Conservation (phyloP, 2,113 vertebrate species). For the Salvelinus namaycush region DNA sequence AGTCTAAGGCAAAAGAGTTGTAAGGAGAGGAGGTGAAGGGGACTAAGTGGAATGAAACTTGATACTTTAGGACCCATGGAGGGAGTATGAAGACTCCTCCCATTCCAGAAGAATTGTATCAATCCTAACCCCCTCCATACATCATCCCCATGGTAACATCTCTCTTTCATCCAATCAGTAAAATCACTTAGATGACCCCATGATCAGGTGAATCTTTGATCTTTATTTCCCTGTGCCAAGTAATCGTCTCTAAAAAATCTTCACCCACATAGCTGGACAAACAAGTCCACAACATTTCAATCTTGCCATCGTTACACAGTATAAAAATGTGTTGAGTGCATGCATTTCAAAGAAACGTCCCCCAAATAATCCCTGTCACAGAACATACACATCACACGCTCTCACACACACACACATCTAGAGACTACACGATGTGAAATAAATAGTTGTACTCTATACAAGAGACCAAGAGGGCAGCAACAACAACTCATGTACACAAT, state of each 20-base stretch:
- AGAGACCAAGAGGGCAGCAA: constrained; percentile 28
- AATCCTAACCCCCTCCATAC: background rate
- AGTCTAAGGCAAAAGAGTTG: constrained; percentile 30
- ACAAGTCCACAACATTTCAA: background rate
- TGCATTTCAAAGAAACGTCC: constrained; percentile 27
- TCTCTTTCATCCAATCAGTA: background rate
- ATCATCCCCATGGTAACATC: background rate
- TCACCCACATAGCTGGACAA: background rate
- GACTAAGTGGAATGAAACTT: background rate
- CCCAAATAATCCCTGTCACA: constrained; percentile 13
- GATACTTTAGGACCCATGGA: too few relatives aligned
- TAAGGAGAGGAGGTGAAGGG: constrained; percentile 2
- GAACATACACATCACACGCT: background rate
- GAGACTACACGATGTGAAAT: constrained; percentile 50
- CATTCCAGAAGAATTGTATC: background rate
- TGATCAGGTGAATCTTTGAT: background rate
- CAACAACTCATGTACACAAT: constrained; percentile 35
- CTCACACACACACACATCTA: constrained; percentile 12
- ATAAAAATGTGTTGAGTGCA: constrained; percentile 21
- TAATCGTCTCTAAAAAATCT: background rate
- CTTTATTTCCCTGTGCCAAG: background rate
- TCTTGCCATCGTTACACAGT: constrained; percentile 23
- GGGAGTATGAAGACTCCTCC: too few relatives aligned
- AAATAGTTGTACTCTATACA: constrained; percentile 68
- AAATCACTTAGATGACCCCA: background rate